phyloP scores from a whole-genome alignment of 2,888 invertebrate genomes.

The Pyrochroa serraticornis region DNA sequence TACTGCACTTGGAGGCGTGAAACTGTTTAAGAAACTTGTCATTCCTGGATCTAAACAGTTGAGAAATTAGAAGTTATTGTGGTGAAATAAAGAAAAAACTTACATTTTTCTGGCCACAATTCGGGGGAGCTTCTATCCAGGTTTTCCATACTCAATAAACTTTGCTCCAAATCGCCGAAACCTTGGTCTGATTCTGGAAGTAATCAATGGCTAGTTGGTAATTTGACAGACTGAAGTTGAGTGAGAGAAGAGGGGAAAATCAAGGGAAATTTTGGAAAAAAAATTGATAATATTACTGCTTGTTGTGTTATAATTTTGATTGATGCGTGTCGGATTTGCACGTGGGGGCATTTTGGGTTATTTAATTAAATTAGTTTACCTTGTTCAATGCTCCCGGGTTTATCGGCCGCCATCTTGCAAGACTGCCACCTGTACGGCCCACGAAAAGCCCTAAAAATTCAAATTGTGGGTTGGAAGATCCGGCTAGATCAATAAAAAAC shows the following conservation, averaged over 20 bases:
- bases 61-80: not conserved
- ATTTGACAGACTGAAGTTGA: slow-evolving; percentile 28
- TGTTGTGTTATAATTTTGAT: not conserved
- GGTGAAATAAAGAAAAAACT: slow-evolving; percentile 51
- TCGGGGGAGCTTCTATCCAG: slow-evolving; percentile 94
- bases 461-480: too few relatives aligned
- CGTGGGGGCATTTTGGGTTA: not conserved
- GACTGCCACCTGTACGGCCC: slow-evolving; percentile 44
- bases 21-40: slow-evolving; percentile 78
- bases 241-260: not conserved
- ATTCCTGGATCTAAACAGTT: slow-evolving; percentile 80
- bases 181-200: slow-evolving; percentile 40
- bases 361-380: slow-evolving; percentile 57
- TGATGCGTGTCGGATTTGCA: not conserved
- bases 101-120: slow-evolving; percentile 95
- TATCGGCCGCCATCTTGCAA: slow-evolving; percentile 70
- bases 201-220: slow-evolving; percentile 18
- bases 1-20: slow-evolving; percentile 64
- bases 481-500: too few relatives aligned
- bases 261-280: not conserved
- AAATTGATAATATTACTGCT: not conserved
- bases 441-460: too few relatives aligned
- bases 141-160: slow-evolving; percentile 86
- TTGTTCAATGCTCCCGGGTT: slow-evolving; percentile 67
- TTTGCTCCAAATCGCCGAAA: slow-evolving; percentile 65